Evolutionary conservation across 37 sponge, comb jelly and placozoan species (phyloP).

Genomic region (Aphrocallistes beatrix): DNA sequence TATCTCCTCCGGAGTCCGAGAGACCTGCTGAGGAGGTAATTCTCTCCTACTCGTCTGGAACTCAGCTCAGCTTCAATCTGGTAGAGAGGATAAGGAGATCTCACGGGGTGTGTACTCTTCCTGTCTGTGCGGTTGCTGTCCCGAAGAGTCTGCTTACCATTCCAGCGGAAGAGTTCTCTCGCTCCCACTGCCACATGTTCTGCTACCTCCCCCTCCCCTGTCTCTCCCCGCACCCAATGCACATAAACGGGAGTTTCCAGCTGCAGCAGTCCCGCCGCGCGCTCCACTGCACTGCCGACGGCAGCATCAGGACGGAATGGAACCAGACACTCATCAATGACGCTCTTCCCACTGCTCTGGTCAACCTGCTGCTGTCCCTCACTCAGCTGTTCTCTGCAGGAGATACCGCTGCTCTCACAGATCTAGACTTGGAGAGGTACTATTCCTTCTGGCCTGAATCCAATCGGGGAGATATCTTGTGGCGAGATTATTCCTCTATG

Average conservation of each 20-base stretch:
- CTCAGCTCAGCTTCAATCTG: background rate
- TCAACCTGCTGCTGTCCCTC: conserved; percentile 18
- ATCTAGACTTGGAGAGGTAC: conserved; percentile 4
- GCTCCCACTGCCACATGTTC: background rate
- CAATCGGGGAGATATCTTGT: background rate
- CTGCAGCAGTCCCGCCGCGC: background rate
- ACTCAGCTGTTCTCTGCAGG: background rate
- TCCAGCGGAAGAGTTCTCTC: background rate
- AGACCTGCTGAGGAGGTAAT: background rate
- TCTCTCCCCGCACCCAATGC: background rate
- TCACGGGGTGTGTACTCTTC: background rate
- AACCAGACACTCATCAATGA: conserved; percentile 27
- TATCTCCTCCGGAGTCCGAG: background rate
- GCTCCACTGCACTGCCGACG: background rate
- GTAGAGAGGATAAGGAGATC: background rate
- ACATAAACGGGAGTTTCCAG: background rate
- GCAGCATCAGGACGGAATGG: conserved; percentile 25
- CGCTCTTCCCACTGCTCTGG: conserved; percentile 28
- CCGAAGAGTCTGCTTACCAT: background rate
- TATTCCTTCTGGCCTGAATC: conserved; percentile 31
- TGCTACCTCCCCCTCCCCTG: background rate
- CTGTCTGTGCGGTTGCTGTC: background rate
- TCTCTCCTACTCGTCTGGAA: background rate
- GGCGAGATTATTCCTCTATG: background rate
- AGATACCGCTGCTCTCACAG: background rate